A percentile compares a stretch with the other conserved stretches of the same genome.
Conservation (phyloP, 2,888 invertebrate species). For the Aspidiotus destructor region DNA sequence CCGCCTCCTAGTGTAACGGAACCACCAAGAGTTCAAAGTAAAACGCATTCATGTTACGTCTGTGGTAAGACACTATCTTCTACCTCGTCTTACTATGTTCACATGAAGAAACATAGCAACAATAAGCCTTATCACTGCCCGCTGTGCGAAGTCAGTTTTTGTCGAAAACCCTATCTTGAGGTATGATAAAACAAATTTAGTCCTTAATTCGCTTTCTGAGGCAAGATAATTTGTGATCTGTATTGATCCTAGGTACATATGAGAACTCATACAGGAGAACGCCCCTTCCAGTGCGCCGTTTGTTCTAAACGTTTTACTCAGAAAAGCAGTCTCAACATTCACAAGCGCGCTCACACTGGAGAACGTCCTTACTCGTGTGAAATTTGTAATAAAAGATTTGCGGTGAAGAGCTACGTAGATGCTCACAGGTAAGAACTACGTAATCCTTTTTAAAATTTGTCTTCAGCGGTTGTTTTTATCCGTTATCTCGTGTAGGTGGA, state of each 20-base stretch:
- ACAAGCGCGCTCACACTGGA: conserved; percentile 70
- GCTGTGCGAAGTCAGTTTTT: conserved; percentile 66
- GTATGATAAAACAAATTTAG: conserved; percentile 13
- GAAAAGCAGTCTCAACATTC: conserved; percentile 70
- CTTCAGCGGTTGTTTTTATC: not conserved
- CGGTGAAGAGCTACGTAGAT: conserved; percentile 70
- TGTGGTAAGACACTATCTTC: conserved; percentile 69
- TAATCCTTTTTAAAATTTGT: not conserved
- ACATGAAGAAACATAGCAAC: conserved; percentile 71
- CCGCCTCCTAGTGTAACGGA: not conserved
- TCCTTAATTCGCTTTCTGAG: no score
- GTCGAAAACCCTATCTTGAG: conserved; percentile 69
- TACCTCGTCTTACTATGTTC: conserved; percentile 68
- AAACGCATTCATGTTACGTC: conserved; percentile 51
- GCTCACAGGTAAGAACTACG: conserved; percentile 53
- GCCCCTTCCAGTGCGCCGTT: conserved; percentile 63
- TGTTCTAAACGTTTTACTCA: conserved; percentile 70
- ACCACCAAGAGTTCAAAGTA: not conserved
- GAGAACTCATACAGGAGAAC: conserved; percentile 66
- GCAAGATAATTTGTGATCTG: not conserved
- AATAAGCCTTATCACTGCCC: conserved; percentile 71
- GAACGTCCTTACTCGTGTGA: conserved; percentile 69
- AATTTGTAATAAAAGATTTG: conserved; percentile 68
- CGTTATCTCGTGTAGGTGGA: conserved; percentile 50
- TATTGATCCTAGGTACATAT: conserved; percentile 51